These are phyloP conservation scores for Turritopsis dohrnii DNA, from an alignment of 30 jellyfish, hydroid and myxozoan genomes.

Conservation along the genomic window DNA sequence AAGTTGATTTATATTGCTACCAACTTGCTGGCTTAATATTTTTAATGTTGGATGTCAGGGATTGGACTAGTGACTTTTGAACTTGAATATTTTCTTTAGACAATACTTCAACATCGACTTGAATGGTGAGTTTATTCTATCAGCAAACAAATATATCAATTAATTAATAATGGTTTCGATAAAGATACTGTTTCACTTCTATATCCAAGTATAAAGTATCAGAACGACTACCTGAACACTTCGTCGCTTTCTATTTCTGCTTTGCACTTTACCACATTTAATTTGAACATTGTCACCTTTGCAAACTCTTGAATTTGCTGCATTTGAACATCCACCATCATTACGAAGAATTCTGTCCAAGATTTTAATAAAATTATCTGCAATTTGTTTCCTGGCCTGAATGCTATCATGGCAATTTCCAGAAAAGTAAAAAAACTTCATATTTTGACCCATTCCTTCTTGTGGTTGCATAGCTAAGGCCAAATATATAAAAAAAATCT, in stretches of 20 bases:
- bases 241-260: conserved; percentile 38
- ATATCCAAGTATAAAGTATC: too few relatives aligned
- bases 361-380: conserved; percentile 42
- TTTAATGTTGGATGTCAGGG: conserved; percentile 17
- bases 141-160: background rate
- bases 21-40: conserved; percentile 21
- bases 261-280: conserved; percentile 61
- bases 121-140: conserved; percentile 56
- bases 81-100: conserved; percentile 40
- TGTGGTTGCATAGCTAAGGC: conserved; percentile 43
- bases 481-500: background rate
- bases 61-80: conserved; percentile 30
- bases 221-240: conserved; percentile 49
- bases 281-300: conserved; percentile 67
- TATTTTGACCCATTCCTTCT: conserved; percentile 78
- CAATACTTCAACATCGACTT: conserved; percentile 68
- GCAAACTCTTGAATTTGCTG: conserved; percentile 63
- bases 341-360: conserved; percentile 45
- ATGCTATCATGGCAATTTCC: conserved; percentile 83
- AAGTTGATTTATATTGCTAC: conserved; percentile 50
- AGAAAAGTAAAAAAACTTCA: conserved; percentile 64
- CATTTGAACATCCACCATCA: conserved; percentile 77
- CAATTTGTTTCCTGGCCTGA: conserved; percentile 60
- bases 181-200: too few relatives aligned
- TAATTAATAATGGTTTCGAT: too few relatives aligned